Evolutionary conservation across 2,888 invertebrate species (phyloP).

Genomic region (Psococerastis gibbosa): DNA sequence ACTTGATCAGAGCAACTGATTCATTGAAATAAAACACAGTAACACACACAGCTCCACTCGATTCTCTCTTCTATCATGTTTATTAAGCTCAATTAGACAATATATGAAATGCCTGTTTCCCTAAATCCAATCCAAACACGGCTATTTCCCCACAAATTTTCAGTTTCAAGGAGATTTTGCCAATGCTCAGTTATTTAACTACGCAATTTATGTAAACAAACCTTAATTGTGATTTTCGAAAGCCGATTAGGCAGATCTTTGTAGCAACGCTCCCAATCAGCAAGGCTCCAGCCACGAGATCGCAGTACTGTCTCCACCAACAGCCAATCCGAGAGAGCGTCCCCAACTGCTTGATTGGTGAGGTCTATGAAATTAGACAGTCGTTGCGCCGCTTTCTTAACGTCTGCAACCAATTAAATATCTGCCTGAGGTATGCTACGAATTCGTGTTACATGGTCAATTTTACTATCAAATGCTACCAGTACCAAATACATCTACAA

Average conservation of each 20-base stretch:
- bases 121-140: no score
- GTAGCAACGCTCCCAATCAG: constrained; percentile 68
- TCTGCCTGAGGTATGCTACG: not conserved
- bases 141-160: no score
- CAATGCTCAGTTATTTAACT: no score
- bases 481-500: constrained; percentile 11
- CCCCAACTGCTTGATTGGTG: constrained; percentile 90
- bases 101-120: no score
- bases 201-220: no score
- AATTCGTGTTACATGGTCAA: constrained; percentile 12
- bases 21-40: no score
- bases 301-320: constrained; percentile 80
- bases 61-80: no score
- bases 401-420: constrained; percentile 16
- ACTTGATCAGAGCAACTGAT: no score
- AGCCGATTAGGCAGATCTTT: constrained; percentile 72
- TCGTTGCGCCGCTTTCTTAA: constrained; percentile 37
- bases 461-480: no score
- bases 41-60: no score
- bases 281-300: constrained; percentile 55
- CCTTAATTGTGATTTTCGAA: constrained; percentile 68
- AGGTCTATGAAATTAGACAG: constrained; percentile 57
- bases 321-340: constrained; percentile 90
- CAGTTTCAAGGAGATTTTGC: no score
- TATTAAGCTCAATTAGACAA: no score